phyloP scores from a whole-genome alignment of 2,888 invertebrate genomes.

The Caenorhabditis virilis region DNA sequence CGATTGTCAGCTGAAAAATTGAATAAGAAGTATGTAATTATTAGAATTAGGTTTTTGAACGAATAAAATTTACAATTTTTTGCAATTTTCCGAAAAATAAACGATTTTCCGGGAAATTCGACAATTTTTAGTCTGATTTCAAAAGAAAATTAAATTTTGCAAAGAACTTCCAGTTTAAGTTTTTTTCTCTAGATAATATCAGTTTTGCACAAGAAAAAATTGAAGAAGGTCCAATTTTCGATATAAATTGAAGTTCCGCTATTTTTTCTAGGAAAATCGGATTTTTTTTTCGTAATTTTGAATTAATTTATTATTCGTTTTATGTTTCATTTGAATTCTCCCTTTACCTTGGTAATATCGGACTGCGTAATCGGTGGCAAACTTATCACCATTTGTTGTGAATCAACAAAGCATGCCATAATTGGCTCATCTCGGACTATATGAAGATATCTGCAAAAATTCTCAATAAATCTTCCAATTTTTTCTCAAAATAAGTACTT shows the following conservation, averaged over 20 bases:
- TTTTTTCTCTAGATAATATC: no score
- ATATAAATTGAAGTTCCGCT: no score
- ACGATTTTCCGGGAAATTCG: not conserved
- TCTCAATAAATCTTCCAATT: not conserved
- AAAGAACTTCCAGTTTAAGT: no score
- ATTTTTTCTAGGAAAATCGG: no score
- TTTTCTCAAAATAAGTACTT: constrained; percentile 71
- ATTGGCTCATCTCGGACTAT: constrained; percentile 78
- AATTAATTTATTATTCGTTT: not conserved
- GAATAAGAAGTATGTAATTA: no score
- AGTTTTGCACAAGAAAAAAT: no score
- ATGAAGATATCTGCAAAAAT: constrained; percentile 75
- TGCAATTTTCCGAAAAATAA: not conserved
- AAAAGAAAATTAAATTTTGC: no score
- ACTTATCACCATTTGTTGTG: constrained; percentile 77
- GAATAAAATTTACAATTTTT: not conserved
- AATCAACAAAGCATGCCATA: constrained; percentile 79
- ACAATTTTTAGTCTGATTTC: no score
- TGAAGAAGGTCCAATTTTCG: no score
- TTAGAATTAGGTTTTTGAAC: no score
- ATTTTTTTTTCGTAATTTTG: no score
- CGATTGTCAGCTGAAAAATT: constrained; percentile 41
- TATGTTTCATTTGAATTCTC: no score
- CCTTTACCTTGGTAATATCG: constrained; percentile 79
- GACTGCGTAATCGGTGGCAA: constrained; percentile 87